Evolutionary conservation across 2,888 invertebrate species (phyloP), one percentile per base, ranked within the genome.

Genomic region (Nineta flava): DNA sequence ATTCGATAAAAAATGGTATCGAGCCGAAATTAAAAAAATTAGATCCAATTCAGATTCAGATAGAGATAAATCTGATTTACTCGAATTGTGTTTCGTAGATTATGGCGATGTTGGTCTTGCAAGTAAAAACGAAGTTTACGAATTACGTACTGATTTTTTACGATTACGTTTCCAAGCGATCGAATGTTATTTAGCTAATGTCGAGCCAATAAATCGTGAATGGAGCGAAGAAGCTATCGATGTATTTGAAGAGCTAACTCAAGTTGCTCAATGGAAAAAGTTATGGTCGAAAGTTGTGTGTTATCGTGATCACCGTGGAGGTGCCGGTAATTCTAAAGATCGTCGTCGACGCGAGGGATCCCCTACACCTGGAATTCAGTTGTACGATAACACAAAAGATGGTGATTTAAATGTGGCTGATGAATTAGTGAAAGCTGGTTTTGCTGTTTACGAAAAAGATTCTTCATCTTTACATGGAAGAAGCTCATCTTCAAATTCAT

Each of bases 61-160:
- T 57, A 74, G 76, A 57, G 70, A 75, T 16, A 69, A 72, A 60
- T 72, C 75, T 13, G 17, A 12, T 4, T 9, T 41, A 6, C 79
- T 81, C 0, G 78, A 81, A 58, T 73, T 92, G 26, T 87, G 84
- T 63, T 92, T 80, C 66, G 76, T 92, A 48, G 93, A 94, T 70
- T 93, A 88, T 65, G 93, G 93, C 0, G 90, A 93, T 65, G 78
- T 77, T 52, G 83, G 84, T 58, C 75, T 76, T 58, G 72, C 86
- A 3, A 68, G 75, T 1, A 73, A 75, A 3, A 72, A 75, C 48
- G 77, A 84, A 53, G 66, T 91, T 10, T 81, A 77, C 55, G 83
- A 84, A 58, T 68, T 91, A 52, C 74, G 84, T 40, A 82, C 86
- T 1, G 84, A 90, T 61, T 77, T 86, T 60, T 65, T 87, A 46